These are phyloP conservation scores for Trinorchestia longiramus DNA, from an alignment of 1,140 invertebrate species.

Conservation along the genomic window DNA sequence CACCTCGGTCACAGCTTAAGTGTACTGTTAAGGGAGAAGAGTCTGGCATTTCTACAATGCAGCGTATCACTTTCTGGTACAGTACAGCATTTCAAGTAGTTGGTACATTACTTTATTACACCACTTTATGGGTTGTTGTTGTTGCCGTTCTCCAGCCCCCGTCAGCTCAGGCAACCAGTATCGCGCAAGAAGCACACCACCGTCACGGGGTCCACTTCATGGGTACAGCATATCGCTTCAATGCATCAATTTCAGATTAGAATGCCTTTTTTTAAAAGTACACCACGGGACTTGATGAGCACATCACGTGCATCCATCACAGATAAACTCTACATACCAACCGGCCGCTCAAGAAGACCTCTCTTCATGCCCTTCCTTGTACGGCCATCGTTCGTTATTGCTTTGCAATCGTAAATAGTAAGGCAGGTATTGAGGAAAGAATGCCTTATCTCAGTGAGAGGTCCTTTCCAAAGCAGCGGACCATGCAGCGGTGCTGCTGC, in stretches of 20 bases:
- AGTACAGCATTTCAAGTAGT: no score
- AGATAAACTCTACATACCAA: not conserved
- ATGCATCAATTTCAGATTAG: no score
- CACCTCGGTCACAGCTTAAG: not conserved
- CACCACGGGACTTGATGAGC: no score
- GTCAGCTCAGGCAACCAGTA: no score
- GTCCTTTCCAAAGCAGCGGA: slow-evolving; percentile 37
- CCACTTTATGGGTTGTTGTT: no score
- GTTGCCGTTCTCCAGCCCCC: no score
- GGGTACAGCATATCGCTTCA: no score
- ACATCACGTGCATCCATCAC: not conserved
- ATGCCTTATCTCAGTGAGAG: not conserved
- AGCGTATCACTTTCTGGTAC: no score
- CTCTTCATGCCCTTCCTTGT: not conserved
- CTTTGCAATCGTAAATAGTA: not conserved
- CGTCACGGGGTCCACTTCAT: no score
- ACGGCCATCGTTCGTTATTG: not conserved
- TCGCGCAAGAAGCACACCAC: no score
- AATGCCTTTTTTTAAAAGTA: not conserved
- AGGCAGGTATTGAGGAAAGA: not conserved
- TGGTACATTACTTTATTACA: no score
- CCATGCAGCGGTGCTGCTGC: slow-evolving; percentile 11
- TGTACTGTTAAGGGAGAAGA: not conserved
- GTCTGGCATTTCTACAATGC: not conserved
- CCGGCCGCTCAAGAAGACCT: not conserved